phyloP scores from a whole-genome alignment of 2,113 vertebrate species.

The Phalacrocorax aristotelis region DNA sequence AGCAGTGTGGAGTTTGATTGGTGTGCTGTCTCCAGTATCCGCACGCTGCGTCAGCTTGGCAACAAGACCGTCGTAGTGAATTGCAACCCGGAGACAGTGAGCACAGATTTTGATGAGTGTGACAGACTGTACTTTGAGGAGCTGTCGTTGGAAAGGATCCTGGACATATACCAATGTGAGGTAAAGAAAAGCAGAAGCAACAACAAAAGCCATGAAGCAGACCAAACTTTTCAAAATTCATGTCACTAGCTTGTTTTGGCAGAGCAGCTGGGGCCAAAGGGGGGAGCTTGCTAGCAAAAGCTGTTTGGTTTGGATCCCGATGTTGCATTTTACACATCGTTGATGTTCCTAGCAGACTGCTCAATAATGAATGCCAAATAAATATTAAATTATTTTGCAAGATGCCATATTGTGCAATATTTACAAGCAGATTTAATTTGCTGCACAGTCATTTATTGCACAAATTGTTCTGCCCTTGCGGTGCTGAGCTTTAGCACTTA shows the following conservation, averaged over 20 bases:
- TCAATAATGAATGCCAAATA: slow-evolving; percentile 48
- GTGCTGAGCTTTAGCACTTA: not conserved
- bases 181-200: slow-evolving; percentile 67
- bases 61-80: slow-evolving; percentile 91
- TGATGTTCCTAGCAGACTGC: slow-evolving; percentile 37
- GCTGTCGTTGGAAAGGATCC: slow-evolving; percentile 91
- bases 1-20: slow-evolving; percentile 98
- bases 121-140: slow-evolving; percentile 98
- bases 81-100: slow-evolving; percentile 96
- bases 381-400: slow-evolving; percentile 57
- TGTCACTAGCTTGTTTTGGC: not conserved
- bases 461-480: slow-evolving; percentile 1
- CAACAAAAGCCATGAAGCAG: not conserved
- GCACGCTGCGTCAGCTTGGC: slow-evolving; percentile 87
- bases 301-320: not conserved
- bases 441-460: not conserved
- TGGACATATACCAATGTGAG: slow-evolving; percentile 94
- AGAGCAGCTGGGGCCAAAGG: not conserved
- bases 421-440: slow-evolving; percentile 61
- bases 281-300: not conserved
- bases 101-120: slow-evolving; percentile 97
- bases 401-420: slow-evolving; percentile 54
- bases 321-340: slow-evolving; percentile 22
- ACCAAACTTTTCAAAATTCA: slow-evolving; percentile 3
- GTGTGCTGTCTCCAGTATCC: slow-evolving; percentile 95